Percentiles rank a stretch among this genome's conserved stretches.
Evolutionary conservation across 2,888 invertebrate genomes (phyloP).

Genomic region (Autographa gamma): DNA sequence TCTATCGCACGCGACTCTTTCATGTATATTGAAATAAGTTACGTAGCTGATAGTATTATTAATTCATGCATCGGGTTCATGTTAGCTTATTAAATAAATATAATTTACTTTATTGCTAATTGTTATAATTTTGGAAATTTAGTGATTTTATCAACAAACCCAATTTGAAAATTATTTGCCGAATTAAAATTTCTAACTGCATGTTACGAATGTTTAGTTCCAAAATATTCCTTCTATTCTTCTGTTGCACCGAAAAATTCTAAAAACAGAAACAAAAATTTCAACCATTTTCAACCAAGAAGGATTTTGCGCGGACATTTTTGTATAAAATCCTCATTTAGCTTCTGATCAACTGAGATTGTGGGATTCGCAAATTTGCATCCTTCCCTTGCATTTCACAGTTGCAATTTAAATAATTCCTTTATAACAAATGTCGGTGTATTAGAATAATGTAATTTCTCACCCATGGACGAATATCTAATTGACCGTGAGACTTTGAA

Average conservation of each 20-base stretch:
- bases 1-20: neutral
- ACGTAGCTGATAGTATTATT: neutral
- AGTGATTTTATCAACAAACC: constrained; percentile 17
- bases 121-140: constrained; percentile 9
- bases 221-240: constrained; percentile 41
- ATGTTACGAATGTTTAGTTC: constrained; percentile 11
- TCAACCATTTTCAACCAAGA: constrained; percentile 59
- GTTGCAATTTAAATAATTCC: constrained; percentile 84
- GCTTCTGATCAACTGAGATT: constrained; percentile 80
- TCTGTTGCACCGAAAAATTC: constrained; percentile 53
- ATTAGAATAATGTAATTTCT: constrained; percentile 77
- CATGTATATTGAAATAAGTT: neutral
- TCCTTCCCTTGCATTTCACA: constrained; percentile 69
- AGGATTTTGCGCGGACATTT: constrained; percentile 75
- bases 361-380: constrained; percentile 79
- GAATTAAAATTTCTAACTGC: constrained; percentile 41
- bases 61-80: neutral
- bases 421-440: constrained; percentile 77
- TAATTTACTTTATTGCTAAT: constrained; percentile 12
- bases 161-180: constrained; percentile 25
- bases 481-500: constrained; percentile 81
- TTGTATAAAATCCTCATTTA: constrained; percentile 86
- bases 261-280: constrained; percentile 62
- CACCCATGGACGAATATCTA: constrained; percentile 72
- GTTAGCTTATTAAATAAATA: neutral